Evolutionary conservation across 2,113 vertebrate genomes (phyloP), one percentile per base, ranked within the genome.

Genomic region (Megalops atlanticus): DNA sequence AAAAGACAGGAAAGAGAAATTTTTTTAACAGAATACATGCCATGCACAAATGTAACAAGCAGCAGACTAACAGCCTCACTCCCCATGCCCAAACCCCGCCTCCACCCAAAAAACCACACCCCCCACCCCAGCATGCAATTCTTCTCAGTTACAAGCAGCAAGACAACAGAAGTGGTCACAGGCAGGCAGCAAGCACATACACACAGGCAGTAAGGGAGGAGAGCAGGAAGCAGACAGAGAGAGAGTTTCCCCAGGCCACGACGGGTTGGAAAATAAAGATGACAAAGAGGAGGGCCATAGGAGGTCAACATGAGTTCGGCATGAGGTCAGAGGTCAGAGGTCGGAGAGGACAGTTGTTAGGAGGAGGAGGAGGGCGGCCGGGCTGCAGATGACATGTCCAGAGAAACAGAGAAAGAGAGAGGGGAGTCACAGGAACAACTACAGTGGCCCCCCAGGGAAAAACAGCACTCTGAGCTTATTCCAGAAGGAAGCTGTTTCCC

Each of bases 241-340:
- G 85, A 89, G 91, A 91, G 82, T 85, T 8, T 86, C 83, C 79
- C 90, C 80, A 74, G 87, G 83, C 69, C 81, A 43, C 76, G 76
- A 74, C 81, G 16, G 52, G 21, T 49, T 38, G 70, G 71, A 73
- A 47, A 52, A 81, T 74, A 80, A 77, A n/a, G 35, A 93, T 93
- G 93, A 92, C 83, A 91, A 90, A 92, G 90, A 91, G 89, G 85
- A 74, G 74, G 89, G 92, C 91, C 89, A 94, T 94, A 95, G 90
- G 89, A 93, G 92, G 92, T 93, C 94, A 93, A 92, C 92, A 93
- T 93, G 94, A 96, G 91, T 92, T 92, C 94, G 87, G 89, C 92
- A 92, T 93, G 94, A 96, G 93, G 94, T 95, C 95, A 95, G 94
- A 96, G 93, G 94, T 95, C 95, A 95, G 94, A 96, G 94, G 95